Evolutionary conservation across 2,888 invertebrate species (phyloP).

Genomic region (Aelia acuminata): DNA sequence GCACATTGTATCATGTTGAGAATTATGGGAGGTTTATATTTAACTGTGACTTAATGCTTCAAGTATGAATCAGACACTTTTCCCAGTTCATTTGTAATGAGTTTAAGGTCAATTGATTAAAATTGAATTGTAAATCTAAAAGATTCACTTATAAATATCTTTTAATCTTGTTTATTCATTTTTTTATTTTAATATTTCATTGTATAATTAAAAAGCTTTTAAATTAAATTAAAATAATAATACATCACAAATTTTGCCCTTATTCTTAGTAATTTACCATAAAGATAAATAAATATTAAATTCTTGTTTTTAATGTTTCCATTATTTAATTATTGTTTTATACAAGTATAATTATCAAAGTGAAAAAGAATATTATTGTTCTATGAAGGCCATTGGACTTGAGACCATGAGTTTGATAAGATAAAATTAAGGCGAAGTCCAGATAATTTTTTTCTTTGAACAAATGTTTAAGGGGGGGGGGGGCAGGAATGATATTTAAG

Average conservation of each 20-base stretch:
- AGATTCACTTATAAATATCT: background rate
- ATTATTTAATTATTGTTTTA: background rate
- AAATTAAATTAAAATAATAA: too few relatives aligned
- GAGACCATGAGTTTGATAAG: slow-evolving; percentile 1
- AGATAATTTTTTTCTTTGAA: background rate
- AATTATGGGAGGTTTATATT: background rate
- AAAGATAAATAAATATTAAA: background rate
- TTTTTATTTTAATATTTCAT: background rate
- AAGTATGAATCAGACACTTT: slow-evolving; percentile 17
- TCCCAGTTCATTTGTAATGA: slow-evolving; percentile 1
- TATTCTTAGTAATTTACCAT: background rate
- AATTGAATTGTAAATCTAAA: background rate
- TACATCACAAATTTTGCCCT: background rate
- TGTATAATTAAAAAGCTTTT: too few relatives aligned
- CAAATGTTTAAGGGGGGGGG: too few relatives aligned
- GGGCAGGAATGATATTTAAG: too few relatives aligned
- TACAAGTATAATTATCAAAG: background rate
- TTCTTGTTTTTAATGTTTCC: background rate
- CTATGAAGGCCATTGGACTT: background rate
- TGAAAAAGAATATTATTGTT: background rate
- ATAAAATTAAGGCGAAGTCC: slow-evolving; percentile 39
- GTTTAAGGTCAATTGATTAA: background rate
- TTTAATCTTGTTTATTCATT: background rate
- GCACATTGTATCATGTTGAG: background rate
- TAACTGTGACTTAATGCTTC: slow-evolving; percentile 10